These are phyloP conservation scores for Luehdorfia chinensis DNA, from an alignment of 1,140 invertebrate genomes.

Conservation along the genomic window DNA sequence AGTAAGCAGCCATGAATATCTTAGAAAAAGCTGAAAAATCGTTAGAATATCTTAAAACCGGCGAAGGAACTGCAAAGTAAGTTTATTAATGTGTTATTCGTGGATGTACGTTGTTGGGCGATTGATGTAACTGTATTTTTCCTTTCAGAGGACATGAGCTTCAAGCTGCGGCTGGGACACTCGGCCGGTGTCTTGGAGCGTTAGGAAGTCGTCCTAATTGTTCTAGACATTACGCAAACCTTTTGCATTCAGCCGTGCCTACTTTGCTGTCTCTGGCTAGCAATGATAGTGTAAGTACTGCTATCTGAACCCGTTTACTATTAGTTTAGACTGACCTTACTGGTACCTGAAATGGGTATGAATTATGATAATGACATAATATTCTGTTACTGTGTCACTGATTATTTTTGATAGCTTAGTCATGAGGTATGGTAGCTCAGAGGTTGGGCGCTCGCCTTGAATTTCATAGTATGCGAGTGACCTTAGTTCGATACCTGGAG, in stretches of 20 bases:
- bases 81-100: slow-evolving; percentile 26
- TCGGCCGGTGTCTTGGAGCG: slow-evolving; percentile 66
- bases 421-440: too few species aligned
- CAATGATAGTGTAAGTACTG: slow-evolving; percentile 70
- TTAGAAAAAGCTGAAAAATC: slow-evolving; percentile 73
- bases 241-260: slow-evolving; percentile 61
- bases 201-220: slow-evolving; percentile 63
- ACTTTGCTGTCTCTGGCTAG: slow-evolving; percentile 62
- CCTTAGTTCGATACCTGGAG: too few species aligned
- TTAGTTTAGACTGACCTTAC: too few species aligned
- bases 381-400: too few species aligned
- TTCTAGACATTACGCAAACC: slow-evolving; percentile 65
- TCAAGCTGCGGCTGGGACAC: slow-evolving; percentile 59
- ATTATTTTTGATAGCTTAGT: too few species aligned
- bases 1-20: slow-evolving; percentile 55
- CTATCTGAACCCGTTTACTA: too few species aligned
- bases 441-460: too few species aligned
- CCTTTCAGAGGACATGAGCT: slow-evolving; percentile 64
- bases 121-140: too few species aligned
- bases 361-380: too few species aligned
- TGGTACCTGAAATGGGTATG: too few species aligned
- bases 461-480: too few species aligned
- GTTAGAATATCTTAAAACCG: slow-evolving; percentile 66
- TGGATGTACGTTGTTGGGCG: slow-evolving; percentile 4
- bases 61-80: slow-evolving; percentile 62